phyloP scores from a whole-genome alignment of 64 coral and sea anemone species.

The Platygyra sinensis region DNA sequence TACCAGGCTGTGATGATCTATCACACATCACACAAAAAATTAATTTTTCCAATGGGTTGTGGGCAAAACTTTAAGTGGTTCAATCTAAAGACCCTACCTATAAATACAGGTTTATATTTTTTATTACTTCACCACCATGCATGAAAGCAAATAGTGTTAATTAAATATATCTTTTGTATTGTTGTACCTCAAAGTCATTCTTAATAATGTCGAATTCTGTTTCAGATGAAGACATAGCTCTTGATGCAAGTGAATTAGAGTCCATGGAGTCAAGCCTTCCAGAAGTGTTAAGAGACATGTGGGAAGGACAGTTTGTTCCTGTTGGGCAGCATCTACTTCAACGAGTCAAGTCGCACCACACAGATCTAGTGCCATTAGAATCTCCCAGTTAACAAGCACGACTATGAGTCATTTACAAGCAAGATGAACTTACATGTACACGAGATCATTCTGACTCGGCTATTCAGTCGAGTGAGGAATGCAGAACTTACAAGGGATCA shows the following conservation, averaged over 20 bases:
- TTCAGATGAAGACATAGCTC: slow-evolving; percentile 86
- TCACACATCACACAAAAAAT: too few relatives aligned
- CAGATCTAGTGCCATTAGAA: slow-evolving; percentile 93
- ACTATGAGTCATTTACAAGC: background rate
- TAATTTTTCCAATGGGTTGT: too few relatives aligned
- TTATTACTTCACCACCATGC: too few relatives aligned
- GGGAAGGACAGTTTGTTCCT: slow-evolving; percentile 81
- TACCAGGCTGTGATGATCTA: too few relatives aligned
- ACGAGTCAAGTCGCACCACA: slow-evolving; percentile 87
- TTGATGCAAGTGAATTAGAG: slow-evolving; percentile 60
- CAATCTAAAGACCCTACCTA: too few relatives aligned
- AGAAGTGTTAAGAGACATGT: slow-evolving; percentile 77
- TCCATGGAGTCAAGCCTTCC: slow-evolving; percentile 51
- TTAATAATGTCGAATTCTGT: slow-evolving; percentile 1
- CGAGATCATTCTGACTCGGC: too few relatives aligned
- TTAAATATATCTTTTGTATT: too few relatives aligned
- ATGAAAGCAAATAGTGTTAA: too few relatives aligned
- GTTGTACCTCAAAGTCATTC: background rate
- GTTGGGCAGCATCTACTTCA: slow-evolving; percentile 86
- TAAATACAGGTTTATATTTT: too few relatives aligned
- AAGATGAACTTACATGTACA: background rate
- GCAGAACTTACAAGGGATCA: too few relatives aligned
- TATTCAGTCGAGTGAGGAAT: too few relatives aligned
- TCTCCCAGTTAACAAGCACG: slow-evolving; percentile 57
- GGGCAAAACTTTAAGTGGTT: too few relatives aligned